Evolutionary conservation across 2,888 invertebrate genomes (phyloP).

Genomic region (Amiota communis): DNA sequence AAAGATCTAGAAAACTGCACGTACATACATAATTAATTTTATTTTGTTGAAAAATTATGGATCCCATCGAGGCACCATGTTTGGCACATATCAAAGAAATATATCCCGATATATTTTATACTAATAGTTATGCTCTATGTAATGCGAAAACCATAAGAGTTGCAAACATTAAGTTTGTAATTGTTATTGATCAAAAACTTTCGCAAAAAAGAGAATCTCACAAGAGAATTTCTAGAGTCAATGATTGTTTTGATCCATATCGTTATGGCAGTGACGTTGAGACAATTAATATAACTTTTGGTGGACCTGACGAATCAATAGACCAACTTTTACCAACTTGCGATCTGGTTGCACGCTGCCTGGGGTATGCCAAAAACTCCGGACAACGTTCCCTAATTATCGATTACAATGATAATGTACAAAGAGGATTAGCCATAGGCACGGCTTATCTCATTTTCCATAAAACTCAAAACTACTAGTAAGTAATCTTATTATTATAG

Average conservation of each 20-base stretch:
- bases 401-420: slow-evolving; percentile 62
- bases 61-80: too few relatives aligned
- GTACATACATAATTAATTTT: too few relatives aligned
- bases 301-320: slow-evolving; percentile 58
- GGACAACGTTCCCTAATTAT: slow-evolving; percentile 60
- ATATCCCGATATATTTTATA: too few relatives aligned
- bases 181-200: slow-evolving; percentile 28
- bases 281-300: slow-evolving; percentile 63
- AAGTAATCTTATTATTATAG: slow-evolving; percentile 39
- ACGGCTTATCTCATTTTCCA: slow-evolving; percentile 67
- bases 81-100: too few relatives aligned
- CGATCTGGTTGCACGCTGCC: slow-evolving; percentile 63
- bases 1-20: too few relatives aligned
- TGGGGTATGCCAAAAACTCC: slow-evolving; percentile 57
- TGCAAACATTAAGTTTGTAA: slow-evolving; percentile 11
- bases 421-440: slow-evolving; percentile 64
- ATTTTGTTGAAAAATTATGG: too few relatives aligned
- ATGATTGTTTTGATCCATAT: too few relatives aligned
- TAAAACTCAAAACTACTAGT: slow-evolving; percentile 64
- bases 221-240: too few relatives aligned
- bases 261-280: slow-evolving; percentile 50
- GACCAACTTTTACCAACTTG: slow-evolving; percentile 66
- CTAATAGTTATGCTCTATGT: too few relatives aligned
- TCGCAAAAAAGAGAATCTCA: too few relatives aligned
- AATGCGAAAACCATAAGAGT: not conserved